These are phyloP conservation scores for Baryphthengus martii DNA, from an alignment of 2,113 vertebrate genomes.

Conservation along the genomic window DNA sequence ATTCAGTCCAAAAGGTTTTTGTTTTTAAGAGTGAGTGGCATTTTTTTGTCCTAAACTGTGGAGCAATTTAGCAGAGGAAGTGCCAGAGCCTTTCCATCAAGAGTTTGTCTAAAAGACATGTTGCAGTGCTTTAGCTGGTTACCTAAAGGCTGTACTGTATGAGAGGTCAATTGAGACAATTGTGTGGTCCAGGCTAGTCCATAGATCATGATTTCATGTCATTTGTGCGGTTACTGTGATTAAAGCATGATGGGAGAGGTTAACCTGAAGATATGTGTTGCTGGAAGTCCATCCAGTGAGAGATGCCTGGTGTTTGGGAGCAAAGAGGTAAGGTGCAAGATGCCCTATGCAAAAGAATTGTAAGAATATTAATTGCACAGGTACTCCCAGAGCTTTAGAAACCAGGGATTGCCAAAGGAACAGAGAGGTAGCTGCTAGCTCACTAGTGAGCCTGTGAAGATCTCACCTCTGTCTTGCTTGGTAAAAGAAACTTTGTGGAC, in stretches of 20 bases:
- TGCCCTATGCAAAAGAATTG: not conserved
- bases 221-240: not conserved
- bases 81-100: not conserved
- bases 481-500: not conserved
- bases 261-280: not conserved
- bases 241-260: accelerated
- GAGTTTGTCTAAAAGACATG: accelerated
- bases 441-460: not conserved
- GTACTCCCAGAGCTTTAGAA: not conserved
- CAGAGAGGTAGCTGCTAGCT: not conserved
- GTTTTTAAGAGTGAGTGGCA: not conserved
- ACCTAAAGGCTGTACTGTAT: not conserved
- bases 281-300: not conserved
- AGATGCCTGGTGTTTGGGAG: accelerated
- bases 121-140: not conserved
- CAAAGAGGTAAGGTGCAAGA: not conserved
- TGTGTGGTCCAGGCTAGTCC: not conserved
- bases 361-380: not conserved
- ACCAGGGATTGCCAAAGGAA: not conserved
- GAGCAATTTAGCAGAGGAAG: not conserved
- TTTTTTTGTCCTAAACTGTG: not conserved
- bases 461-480: not conserved
- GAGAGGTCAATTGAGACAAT: not conserved
- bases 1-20: not conserved
- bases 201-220: not conserved